phyloP scores from a whole-genome alignment of 2,113 vertebrate genomes.

The Cervus canadensis region DNA sequence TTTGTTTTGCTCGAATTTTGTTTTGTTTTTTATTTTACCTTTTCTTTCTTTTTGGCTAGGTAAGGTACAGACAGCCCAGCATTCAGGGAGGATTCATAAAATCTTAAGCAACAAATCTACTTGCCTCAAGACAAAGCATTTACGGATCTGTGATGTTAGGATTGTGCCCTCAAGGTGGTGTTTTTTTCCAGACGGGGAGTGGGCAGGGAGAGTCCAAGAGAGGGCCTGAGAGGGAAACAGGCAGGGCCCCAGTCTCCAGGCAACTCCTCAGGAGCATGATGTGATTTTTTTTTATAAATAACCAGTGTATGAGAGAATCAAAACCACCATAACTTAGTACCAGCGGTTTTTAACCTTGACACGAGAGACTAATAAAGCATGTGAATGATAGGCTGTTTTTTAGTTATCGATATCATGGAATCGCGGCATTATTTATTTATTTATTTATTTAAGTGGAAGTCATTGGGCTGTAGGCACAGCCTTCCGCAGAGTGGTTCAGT shows the following conservation, averaged over 20 bases:
- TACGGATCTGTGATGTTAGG: background rate
- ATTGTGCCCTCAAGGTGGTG: background rate
- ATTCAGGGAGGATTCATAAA: constrained; percentile 66
- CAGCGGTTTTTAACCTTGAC: constrained; percentile 56
- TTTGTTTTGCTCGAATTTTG: constrained; percentile 96
- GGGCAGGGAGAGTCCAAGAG: background rate
- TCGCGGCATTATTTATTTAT: constrained; percentile 2
- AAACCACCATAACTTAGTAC: constrained; percentile 6
- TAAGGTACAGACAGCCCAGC: constrained; percentile 76
- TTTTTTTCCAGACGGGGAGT: background rate
- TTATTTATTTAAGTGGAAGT: constrained; percentile 9
- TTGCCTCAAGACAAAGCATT: constrained; percentile 37
- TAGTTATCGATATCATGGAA: constrained; percentile 17
- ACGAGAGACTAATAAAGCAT: background rate
- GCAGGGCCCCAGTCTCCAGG: background rate
- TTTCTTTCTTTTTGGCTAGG: constrained; percentile 80
- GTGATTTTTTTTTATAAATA: background rate
- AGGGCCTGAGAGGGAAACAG: background rate
- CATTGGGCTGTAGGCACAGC: background rate
- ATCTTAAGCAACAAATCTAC: constrained; percentile 49
- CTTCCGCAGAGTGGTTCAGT: constrained; percentile 1
- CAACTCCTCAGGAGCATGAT: background rate
- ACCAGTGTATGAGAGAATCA: background rate
- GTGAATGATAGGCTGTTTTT: background rate
- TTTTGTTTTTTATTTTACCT: constrained; percentile 93